Evolutionary conservation across 2,888 invertebrate genomes (phyloP).

Genomic region (Drosophila siamana): DNA sequence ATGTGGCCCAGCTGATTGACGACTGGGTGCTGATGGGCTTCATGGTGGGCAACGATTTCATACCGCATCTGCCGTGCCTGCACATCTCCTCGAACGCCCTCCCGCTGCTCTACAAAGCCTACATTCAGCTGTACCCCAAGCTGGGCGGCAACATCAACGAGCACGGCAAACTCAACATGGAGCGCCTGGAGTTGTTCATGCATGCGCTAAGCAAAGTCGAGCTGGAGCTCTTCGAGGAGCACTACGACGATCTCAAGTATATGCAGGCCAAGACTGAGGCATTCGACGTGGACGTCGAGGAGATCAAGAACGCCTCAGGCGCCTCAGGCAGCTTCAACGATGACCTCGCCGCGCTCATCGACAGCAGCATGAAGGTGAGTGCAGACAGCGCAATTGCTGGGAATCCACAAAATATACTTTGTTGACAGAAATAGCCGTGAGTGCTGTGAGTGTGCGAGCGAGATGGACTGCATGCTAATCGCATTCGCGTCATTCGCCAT

Average conservation of each 20-base stretch:
- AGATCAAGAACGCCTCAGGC: constrained; percentile 66
- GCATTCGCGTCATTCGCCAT: too few relatives aligned
- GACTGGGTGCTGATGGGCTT: constrained; percentile 99
- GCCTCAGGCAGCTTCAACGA: constrained; percentile 55
- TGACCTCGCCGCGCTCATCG: constrained; percentile 80
- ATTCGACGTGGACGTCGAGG: constrained; percentile 79
- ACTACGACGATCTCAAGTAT: constrained; percentile 93
- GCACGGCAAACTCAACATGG: constrained; percentile 92
- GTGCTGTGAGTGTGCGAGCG: background rate
- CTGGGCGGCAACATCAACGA: constrained; percentile 98
- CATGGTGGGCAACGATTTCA: constrained; percentile 98
- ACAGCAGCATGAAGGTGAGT: constrained; percentile 78
- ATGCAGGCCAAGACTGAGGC: constrained; percentile 89
- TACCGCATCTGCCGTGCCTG: constrained; percentile 97
- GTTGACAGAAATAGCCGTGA: background rate
- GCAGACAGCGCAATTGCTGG: background rate
- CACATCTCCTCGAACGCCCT: constrained; percentile 96
- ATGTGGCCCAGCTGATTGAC: constrained; percentile 96
- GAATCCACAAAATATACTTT: background rate
- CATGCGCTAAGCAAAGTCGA: constrained; percentile 90
- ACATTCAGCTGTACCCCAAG: constrained; percentile 93
- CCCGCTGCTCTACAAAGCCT: constrained; percentile 93
- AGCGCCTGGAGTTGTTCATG: constrained; percentile 94
- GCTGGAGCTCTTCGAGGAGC: constrained; percentile 90
- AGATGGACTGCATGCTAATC: background rate